Conservation (phyloP, 1,140 invertebrate species). For the Polyergus mexicanus region DNA sequence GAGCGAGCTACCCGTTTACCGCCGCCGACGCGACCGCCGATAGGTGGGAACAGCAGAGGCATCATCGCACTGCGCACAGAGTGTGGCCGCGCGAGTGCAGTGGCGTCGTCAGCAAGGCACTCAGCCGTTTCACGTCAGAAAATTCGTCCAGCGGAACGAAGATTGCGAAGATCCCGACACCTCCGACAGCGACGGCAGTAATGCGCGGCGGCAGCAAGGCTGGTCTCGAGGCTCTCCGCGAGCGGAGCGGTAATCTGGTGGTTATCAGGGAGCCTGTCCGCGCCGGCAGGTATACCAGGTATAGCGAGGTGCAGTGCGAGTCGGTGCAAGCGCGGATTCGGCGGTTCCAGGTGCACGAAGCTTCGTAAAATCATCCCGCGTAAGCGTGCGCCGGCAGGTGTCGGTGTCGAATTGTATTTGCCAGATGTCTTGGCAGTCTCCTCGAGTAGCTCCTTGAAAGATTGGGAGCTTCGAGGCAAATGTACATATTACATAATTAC, state of each 20-base stretch:
- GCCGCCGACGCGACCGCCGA: constrained; percentile 76
- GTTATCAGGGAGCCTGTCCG: constrained; percentile 87
- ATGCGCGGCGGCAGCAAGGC: constrained; percentile 77
- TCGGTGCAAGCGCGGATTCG: constrained; percentile 87
- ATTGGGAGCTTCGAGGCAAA: not conserved
- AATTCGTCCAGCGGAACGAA: constrained; percentile 53
- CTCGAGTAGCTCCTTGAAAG: constrained; percentile 6
- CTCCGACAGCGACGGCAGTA: constrained; percentile 29
- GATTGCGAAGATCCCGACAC: constrained; percentile 35
- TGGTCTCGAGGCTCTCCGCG: constrained; percentile 81
- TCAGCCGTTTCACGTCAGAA: constrained; percentile 85
- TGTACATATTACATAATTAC: constrained; percentile 59
- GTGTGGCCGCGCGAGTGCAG: constrained; percentile 86
- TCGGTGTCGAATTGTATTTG: not conserved
- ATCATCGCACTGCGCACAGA: constrained; percentile 71
- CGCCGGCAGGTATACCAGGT: constrained; percentile 86
- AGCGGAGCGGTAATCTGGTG: constrained; percentile 85
- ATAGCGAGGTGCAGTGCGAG: constrained; percentile 87
- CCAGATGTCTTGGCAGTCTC: not conserved
- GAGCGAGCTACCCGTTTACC: constrained; percentile 83
- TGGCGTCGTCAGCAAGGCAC: constrained; percentile 85
- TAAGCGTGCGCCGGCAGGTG: not conserved
- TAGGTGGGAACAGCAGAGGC: constrained; percentile 80
- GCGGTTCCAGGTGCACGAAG: constrained; percentile 85
- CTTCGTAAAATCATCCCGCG: constrained; percentile 76